Base-by-base conservation (phyloP, 2,888 invertebrate species). In the Drosophila setosimentum region DNA sequence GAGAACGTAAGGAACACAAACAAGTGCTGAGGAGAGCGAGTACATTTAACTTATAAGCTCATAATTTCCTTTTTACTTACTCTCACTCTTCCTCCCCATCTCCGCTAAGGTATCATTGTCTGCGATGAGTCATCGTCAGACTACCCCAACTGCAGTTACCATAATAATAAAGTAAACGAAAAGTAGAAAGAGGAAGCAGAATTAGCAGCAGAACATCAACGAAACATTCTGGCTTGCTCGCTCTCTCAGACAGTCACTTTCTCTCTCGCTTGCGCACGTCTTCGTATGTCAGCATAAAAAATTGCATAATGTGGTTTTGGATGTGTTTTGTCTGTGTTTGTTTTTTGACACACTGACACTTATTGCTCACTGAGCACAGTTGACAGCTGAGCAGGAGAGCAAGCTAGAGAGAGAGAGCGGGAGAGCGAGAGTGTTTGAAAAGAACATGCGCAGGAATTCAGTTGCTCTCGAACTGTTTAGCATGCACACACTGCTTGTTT, bases 281-380 rank as follows among this genome's bases (percentile, higher is more conserved):
- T 67, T 76, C 65, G 30, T 24, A 13, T 18, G 55, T 40, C 71
- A 73, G 73, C 81, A 80, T 86, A 88, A 82, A 79, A 80, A 82
- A 80, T 91, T 91, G 91, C 89, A 91, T 91, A 89, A 91, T 89
- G 59, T 59, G 63, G 40, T 65, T 53, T 50, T 27, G 32, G 30
- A 42, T 42, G 21, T n/a, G 8, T 53, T 33, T 21, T 61, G 42
- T 57, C 40, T 60, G 70, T 61, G 58, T 64, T 35, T 32, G 21
- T 37, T 64, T 67, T 80, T 78, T 91, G 91, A 91, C 91, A 92
- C 91, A 91, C 90, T 92, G 92, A 91, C 92, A 91, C 90, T 90
- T 82, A 86, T 91, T 78, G 87, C 50, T 62, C 59, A 70, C 21
- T 65, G 68, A 73, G 71, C 48, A 59, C 62, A 32, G 37, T 64